Evolutionary conservation across 92 coral and sea anemone species (phyloP).

Genomic region (Paramuricea clavata): DNA sequence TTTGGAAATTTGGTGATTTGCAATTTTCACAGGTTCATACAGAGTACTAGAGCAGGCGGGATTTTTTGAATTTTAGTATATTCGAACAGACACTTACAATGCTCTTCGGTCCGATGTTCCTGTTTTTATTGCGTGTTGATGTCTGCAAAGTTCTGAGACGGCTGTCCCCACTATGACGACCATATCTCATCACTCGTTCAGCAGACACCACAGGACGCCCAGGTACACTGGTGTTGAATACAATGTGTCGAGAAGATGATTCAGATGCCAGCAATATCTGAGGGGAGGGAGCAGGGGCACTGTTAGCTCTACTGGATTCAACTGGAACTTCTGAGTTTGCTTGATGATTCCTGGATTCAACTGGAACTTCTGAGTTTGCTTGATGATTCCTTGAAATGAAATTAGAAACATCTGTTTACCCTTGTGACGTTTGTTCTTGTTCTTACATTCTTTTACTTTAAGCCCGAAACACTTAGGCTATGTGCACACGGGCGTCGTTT

Average conservation of each 20-base stretch:
- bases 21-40: too few species aligned
- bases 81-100: conserved; percentile 10
- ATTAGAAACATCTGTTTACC: neutral
- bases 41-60: neutral
- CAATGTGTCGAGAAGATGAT: conserved; percentile 27
- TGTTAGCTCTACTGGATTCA: neutral
- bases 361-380: neutral
- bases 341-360: neutral
- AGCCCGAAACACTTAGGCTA: too few species aligned
- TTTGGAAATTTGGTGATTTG: too few species aligned
- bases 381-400: neutral
- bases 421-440: neutral
- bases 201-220: conserved; percentile 27
- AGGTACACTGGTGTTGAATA: conserved; percentile 2
- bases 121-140: neutral
- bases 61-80: too few species aligned
- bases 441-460: neutral
- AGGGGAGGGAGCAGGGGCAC: conserved; percentile 4
- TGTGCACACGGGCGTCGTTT: too few species aligned
- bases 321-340: neutral
- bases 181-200: conserved; percentile 24
- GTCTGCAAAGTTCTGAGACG: conserved; percentile 14
- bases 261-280: neutral
- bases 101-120: conserved; percentile 6
- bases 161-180: conserved; percentile 43